Conservation (phyloP, 2,113 vertebrate species). For the Hemibagrus wyckioides region DNA sequence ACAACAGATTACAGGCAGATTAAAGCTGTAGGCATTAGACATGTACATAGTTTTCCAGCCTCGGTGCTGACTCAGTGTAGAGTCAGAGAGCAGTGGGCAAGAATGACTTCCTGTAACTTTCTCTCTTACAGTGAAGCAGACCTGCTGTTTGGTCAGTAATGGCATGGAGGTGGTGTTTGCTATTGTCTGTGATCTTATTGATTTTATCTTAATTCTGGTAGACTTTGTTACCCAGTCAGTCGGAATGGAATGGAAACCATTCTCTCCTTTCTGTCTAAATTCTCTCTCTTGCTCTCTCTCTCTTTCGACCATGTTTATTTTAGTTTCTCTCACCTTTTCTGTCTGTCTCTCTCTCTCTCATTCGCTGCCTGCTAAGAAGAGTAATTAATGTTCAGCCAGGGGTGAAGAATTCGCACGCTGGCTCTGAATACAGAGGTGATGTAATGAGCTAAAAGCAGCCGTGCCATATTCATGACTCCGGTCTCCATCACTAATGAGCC, state of each 20-base stretch:
- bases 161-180: no score
- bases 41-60: no score
- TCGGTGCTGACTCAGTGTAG: no score
- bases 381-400: constrained; percentile 58
- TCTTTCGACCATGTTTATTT: background rate
- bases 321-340: background rate
- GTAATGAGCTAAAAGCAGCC: constrained; percentile 50
- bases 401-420: constrained; percentile 47
- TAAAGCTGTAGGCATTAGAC: no score
- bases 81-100: no score
- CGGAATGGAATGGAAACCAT: background rate
- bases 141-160: no score
- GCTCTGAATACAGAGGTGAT: constrained; percentile 49
- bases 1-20: no score
- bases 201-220: background rate
- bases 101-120: no score
- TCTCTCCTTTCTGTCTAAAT: background rate
- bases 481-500: constrained; percentile 46
- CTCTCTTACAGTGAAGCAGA: no score
- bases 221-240: background rate
- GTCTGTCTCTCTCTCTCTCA: background rate
- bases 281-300: background rate
- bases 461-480: constrained; percentile 40
- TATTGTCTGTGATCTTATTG: no score
- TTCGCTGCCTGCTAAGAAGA: constrained; percentile 44